phyloP scores from a whole-genome alignment of 2,888 invertebrate species.

The Sinodicranocentrus sp. region DNA sequence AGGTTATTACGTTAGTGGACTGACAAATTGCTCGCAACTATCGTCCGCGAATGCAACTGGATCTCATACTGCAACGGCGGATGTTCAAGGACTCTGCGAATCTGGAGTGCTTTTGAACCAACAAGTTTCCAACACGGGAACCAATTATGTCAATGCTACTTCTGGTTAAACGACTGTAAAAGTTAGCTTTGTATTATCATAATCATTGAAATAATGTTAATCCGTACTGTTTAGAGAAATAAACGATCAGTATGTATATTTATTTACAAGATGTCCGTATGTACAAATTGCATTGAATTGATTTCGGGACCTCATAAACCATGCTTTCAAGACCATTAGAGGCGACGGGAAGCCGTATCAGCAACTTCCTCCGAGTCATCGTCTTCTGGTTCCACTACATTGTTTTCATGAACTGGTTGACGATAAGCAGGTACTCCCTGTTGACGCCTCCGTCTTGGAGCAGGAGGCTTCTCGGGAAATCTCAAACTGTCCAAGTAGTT shows the following conservation, averaged over 20 bases:
- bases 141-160: too few species aligned
- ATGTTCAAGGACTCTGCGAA: constrained; percentile 50
- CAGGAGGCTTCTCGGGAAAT: constrained; percentile 51
- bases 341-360: constrained; percentile 45
- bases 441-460: constrained; percentile 34
- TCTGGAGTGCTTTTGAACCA: constrained; percentile 55
- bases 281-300: too few species aligned
- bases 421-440: constrained; percentile 20
- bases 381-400: constrained; percentile 37
- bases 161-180: too few species aligned
- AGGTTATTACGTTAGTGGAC: constrained; percentile 36
- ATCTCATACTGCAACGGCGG: constrained; percentile 18
- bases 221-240: too few species aligned
- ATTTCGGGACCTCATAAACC: too few species aligned
- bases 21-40: constrained; percentile 55
- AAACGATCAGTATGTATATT: too few species aligned
- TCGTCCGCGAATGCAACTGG: constrained; percentile 38
- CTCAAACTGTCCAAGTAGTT: constrained; percentile 51
- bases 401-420: neutral
- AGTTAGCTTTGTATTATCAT: too few species aligned
- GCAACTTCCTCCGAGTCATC: constrained; percentile 53
- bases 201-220: too few species aligned
- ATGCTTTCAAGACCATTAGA: too few species aligned
- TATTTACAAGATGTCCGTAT: too few species aligned
- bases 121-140: constrained; percentile 52